phyloP scores from a whole-genome alignment of 2,797 vertebrate species.

The Austrolebias charrua region DNA sequence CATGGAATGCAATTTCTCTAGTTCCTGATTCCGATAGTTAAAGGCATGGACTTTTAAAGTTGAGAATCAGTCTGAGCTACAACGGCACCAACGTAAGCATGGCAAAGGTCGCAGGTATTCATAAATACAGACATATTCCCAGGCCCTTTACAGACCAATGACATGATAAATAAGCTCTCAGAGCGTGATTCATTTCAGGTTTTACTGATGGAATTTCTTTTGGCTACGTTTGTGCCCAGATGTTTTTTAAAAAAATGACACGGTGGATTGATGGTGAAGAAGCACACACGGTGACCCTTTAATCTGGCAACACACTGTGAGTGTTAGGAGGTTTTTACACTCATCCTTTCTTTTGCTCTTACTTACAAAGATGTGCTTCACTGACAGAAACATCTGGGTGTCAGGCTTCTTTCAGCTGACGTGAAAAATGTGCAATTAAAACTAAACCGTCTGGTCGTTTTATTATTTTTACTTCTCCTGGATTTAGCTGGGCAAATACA shows the following conservation, averaged over 20 bases:
- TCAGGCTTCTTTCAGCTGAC: no score
- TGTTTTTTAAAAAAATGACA: conserved; percentile 7
- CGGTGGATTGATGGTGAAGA: conserved; percentile 1
- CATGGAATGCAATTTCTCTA: no score
- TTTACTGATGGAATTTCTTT: conserved; percentile 25
- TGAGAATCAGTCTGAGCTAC: no score
- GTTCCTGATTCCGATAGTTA: no score
- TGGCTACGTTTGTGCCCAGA: conserved; percentile 8
- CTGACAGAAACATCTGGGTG: no score
- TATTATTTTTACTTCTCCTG: neutral
- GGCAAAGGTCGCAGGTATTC: neutral
- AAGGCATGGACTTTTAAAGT: no score
- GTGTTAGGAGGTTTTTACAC: neutral
- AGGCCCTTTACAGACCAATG: neutral
- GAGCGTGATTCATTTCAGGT: conserved; percentile 4
- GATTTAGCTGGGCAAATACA: neutral
- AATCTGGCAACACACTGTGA: conserved; percentile 1
- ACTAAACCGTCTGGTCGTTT: neutral
- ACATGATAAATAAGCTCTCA: conserved; percentile 13
- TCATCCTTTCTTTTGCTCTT: neutral
- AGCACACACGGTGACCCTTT: neutral
- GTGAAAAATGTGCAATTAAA: neutral
- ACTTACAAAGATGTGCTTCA: no score
- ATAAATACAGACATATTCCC: neutral
- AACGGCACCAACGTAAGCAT: no score